phyloP scores from a whole-genome alignment of 2,797 vertebrate genomes.

The Trachurus trachurus region DNA sequence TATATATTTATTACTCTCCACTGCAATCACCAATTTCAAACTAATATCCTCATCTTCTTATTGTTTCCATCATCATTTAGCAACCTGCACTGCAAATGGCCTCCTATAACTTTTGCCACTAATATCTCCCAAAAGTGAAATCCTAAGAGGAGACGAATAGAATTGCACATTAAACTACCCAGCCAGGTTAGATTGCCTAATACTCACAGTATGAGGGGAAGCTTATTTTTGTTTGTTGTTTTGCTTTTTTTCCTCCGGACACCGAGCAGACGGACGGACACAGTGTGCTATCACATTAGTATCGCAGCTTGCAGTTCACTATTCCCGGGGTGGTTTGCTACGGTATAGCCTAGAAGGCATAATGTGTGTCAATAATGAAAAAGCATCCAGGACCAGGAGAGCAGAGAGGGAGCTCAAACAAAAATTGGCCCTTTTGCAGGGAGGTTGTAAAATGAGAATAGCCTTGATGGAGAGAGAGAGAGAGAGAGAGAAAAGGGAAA shows the following conservation, averaged over 20 bases:
- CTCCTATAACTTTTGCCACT: conserved; percentile 26
- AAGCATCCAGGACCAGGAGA: conserved; percentile 55
- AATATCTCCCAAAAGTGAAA: conserved; percentile 53
- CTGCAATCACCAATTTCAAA: conserved; percentile 31
- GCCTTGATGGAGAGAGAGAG: conserved; percentile 32
- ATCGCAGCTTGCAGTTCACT: conserved; percentile 57
- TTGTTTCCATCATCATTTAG: conserved; percentile 56
- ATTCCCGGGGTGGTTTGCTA: conserved; percentile 54
- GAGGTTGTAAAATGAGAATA: conserved; percentile 66
- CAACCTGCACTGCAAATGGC: conserved; percentile 45
- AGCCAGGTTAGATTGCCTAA: conserved; percentile 53
- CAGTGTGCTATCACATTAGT: conserved; percentile 67
- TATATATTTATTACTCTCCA: conserved; percentile 40
- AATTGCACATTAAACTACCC: conserved; percentile 44
- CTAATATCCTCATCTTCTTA: conserved; percentile 30
- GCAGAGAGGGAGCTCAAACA: conserved; percentile 53
- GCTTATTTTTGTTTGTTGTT: conserved; percentile 7
- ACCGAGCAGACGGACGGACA: conserved; percentile 55
- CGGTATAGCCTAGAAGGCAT: conserved; percentile 45
- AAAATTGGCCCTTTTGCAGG: conserved; percentile 67
- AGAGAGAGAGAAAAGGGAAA: conserved; percentile 24
- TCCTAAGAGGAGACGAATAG: conserved; percentile 52
- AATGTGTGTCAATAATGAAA: conserved; percentile 75
- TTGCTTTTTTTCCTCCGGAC: conserved; percentile 2
- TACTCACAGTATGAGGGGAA: neutral